Conservation (phyloP, 2,113 vertebrate species). For the Forbesichthys agassizii region DNA sequence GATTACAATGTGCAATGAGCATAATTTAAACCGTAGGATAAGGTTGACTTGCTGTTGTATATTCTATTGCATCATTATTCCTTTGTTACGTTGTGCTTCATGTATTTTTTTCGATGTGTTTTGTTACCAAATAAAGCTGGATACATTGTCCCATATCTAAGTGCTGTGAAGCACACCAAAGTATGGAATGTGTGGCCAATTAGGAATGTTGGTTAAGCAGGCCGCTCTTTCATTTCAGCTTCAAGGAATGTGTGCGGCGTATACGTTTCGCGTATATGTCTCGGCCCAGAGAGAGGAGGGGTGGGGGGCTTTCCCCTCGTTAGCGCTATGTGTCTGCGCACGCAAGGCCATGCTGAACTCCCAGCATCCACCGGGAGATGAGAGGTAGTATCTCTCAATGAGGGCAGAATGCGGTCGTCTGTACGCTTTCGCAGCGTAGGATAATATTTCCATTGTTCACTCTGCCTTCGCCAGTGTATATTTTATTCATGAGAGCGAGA, state of each 20-base stretch:
- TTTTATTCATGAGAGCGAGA: conserved; percentile 72
- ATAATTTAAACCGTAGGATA: too few relatives aligned
- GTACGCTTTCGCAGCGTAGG: conserved; percentile 54
- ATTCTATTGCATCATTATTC: too few relatives aligned
- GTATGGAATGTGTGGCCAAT: conserved; percentile 67
- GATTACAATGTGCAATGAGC: too few relatives aligned
- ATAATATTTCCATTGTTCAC: conserved; percentile 74
- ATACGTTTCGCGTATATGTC: conserved; percentile 58
- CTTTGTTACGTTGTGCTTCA: too few relatives aligned
- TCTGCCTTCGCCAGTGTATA: conserved; percentile 55
- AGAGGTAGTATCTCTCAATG: conserved; percentile 50
- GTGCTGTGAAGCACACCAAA: conserved; percentile 15
- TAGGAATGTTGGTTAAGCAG: conserved; percentile 62
- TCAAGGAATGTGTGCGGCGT: conserved; percentile 61
- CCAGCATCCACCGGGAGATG: conserved; percentile 55
- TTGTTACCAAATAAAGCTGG: neutral
- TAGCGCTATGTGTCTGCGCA: conserved; percentile 57
- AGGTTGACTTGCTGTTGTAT: too few relatives aligned
- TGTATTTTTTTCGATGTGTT: too few relatives aligned
- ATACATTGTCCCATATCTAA: neutral
- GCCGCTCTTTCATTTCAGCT: conserved; percentile 64
- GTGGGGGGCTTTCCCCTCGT: conserved; percentile 52
- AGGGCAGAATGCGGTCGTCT: conserved; percentile 47
- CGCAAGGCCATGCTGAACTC: conserved; percentile 42
- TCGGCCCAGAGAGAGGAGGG: conserved; percentile 8